Evolutionary conservation across 1,140 invertebrate species (phyloP).

Genomic region (Drosophila ercepeae): DNA sequence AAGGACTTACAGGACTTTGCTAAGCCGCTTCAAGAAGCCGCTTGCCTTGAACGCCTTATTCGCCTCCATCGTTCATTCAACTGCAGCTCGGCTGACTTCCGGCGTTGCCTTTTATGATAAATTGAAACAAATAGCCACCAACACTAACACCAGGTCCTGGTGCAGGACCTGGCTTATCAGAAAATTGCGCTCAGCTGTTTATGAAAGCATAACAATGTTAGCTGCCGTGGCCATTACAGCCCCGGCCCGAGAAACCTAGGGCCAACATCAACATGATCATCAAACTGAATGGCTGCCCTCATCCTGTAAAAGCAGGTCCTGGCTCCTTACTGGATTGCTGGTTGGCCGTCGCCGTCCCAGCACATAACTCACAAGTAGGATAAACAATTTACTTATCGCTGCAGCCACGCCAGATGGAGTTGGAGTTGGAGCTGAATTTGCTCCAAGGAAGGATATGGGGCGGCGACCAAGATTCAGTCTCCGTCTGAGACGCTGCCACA

Average conservation of each 20-base stretch:
- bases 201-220: constrained; percentile 82
- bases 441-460: background rate
- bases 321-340: constrained; percentile 35
- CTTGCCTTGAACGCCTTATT: constrained; percentile 2
- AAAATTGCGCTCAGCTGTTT: constrained; percentile 82
- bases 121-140: constrained; percentile 80
- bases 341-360: constrained; percentile 43
- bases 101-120: constrained; percentile 81
- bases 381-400: constrained; percentile 82
- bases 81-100: constrained; percentile 77
- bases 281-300: constrained; percentile 58
- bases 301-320: constrained; percentile 6
- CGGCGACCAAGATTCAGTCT: constrained; percentile 20
- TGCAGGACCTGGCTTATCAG: constrained; percentile 71
- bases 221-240: constrained; percentile 54
- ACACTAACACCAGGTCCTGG: constrained; percentile 24
- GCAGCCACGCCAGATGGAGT: constrained; percentile 48
- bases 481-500: constrained; percentile 64
- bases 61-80: constrained; percentile 71
- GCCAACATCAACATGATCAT: constrained; percentile 78
- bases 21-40: constrained; percentile 65
- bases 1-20: constrained; percentile 53
- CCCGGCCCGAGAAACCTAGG: constrained; percentile 15
- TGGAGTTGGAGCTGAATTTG: background rate
- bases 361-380: constrained; percentile 81